phyloP scores from a whole-genome alignment of 2,113 vertebrate species.

The Brachyhypopomus gauderio region DNA sequence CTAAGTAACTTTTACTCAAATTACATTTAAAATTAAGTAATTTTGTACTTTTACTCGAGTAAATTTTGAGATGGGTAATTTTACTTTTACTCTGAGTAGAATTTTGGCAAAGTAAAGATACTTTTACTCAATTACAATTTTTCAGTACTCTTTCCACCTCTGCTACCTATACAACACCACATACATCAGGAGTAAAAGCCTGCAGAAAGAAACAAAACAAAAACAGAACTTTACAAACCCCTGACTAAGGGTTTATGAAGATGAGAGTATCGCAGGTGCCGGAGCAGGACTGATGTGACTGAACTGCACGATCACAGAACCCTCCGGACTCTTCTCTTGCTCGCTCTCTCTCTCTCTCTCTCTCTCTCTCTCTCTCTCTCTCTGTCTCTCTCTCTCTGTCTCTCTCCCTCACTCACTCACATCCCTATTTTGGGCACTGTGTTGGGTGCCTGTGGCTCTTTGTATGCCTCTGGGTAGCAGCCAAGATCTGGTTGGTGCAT shows the following conservation, averaged over 20 bases:
- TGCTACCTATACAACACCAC: background rate
- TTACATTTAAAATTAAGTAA: too few species aligned
- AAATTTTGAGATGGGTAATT: too few species aligned
- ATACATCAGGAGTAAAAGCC: background rate
- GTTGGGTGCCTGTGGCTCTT: conserved; percentile 39
- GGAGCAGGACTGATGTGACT: conserved; percentile 30
- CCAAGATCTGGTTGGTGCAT: conserved; percentile 52
- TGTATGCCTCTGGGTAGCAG: conserved; percentile 50
- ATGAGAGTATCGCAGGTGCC: conserved; percentile 42
- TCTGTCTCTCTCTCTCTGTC: conserved; percentile 11
- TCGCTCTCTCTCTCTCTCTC: conserved; percentile 12
- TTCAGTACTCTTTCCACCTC: too few species aligned
- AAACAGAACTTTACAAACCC: conserved; percentile 7
- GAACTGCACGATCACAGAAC: conserved; percentile 37
- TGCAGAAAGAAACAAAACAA: background rate
- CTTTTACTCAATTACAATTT: too few species aligned
- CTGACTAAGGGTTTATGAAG: conserved; percentile 32
- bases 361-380: conserved; percentile 6
- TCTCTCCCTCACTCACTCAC: background rate
- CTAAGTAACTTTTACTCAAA: too few species aligned
- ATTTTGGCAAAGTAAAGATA: too few species aligned
- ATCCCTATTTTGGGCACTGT: conserved; percentile 49
- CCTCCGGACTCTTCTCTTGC: conserved; percentile 2
- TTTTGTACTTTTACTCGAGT: too few species aligned
- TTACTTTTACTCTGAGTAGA: too few species aligned